A percentile compares a stretch with the other conserved stretches of the same genome.
These are phyloP conservation scores for Helicoverpa armigera DNA, from an alignment of 1,140 invertebrate genomes.

Conservation along the genomic window DNA sequence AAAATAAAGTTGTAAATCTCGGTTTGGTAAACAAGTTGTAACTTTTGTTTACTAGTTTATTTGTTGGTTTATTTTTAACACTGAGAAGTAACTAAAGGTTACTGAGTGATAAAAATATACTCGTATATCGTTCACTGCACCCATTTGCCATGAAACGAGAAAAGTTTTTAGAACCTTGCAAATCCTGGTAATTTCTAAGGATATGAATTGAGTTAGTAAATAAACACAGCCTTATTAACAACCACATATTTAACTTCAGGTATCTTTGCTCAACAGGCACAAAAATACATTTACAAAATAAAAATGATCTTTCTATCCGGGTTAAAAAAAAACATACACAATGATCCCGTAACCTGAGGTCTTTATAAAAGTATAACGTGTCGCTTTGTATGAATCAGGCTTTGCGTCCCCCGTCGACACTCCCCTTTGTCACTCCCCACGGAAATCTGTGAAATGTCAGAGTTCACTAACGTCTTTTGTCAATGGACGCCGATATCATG, in stretches of 20 bases:
- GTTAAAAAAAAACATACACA: neutral
- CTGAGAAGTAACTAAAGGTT: neutral
- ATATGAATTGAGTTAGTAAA: too few relatives aligned
- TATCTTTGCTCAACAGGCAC: neutral
- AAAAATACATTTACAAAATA: neutral
- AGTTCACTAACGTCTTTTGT: constrained; percentile 24
- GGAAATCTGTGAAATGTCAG: constrained; percentile 33
- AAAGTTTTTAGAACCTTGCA: neutral
- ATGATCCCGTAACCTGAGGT: neutral
- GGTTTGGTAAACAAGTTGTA: constrained; percentile 12
- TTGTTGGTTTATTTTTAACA: constrained; percentile 20
- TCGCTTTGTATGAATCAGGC: constrained; percentile 6
- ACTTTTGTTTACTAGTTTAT: constrained; percentile 25
- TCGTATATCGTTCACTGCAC: too few relatives aligned
- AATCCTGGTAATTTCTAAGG: too few relatives aligned
- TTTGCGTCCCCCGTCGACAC: constrained; percentile 15
- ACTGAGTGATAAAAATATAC: neutral
- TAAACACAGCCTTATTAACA: too few relatives aligned
- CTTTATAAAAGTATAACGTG: constrained; percentile 20
- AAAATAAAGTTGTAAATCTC: neutral
- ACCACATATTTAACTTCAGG: neutral
- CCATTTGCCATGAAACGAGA: neutral
- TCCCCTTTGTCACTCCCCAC: constrained; percentile 5
- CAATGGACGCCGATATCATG: constrained; percentile 7
- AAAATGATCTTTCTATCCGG: neutral